Conservation (phyloP, 2,113 vertebrate species). For the Buteo buteo region DNA sequence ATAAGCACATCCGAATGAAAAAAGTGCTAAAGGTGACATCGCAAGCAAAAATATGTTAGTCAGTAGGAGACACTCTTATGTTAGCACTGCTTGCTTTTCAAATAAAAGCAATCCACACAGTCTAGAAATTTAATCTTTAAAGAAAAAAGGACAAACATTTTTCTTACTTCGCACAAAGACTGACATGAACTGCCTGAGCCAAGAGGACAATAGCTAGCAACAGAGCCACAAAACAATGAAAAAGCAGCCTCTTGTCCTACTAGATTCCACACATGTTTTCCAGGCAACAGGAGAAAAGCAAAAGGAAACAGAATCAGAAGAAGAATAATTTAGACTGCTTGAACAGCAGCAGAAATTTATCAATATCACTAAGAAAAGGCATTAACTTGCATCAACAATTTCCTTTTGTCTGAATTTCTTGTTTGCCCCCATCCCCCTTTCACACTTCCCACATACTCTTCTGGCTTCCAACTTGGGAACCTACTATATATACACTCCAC, state of each 20-base stretch:
- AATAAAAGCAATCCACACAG: not conserved
- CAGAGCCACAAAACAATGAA: constrained; percentile 7
- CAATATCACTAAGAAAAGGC: constrained; percentile 46
- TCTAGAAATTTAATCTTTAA: not conserved
- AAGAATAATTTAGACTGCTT: not conserved
- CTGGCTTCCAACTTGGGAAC: constrained; percentile 1
- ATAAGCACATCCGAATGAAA: not conserved
- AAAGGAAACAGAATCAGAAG: not conserved
- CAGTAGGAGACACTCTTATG: not conserved
- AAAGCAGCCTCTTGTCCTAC: constrained; percentile 9
- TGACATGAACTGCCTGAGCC: constrained; percentile 11
- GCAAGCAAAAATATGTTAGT: not conserved
- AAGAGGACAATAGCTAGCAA: constrained; percentile 33
- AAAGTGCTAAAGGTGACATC: not conserved
- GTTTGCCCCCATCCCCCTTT: not conserved
- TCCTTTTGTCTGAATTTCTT: constrained; percentile 36
- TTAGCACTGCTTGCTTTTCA: not conserved
- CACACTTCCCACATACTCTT: constrained; percentile 8
- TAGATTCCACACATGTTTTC: constrained; percentile 57
- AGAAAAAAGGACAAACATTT: not conserved
- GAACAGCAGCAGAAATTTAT: constrained; percentile 48
- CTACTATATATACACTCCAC: not conserved
- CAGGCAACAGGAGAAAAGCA: constrained; percentile 54
- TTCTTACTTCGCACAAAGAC: constrained; percentile 52
- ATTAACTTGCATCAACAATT: constrained; percentile 33